Percentiles rank a stretch among this genome's conserved stretches.
These are phyloP conservation scores for Hofmannophila pseudospretella DNA, from an alignment of 2,888 invertebrate species.

Conservation along the genomic window DNA sequence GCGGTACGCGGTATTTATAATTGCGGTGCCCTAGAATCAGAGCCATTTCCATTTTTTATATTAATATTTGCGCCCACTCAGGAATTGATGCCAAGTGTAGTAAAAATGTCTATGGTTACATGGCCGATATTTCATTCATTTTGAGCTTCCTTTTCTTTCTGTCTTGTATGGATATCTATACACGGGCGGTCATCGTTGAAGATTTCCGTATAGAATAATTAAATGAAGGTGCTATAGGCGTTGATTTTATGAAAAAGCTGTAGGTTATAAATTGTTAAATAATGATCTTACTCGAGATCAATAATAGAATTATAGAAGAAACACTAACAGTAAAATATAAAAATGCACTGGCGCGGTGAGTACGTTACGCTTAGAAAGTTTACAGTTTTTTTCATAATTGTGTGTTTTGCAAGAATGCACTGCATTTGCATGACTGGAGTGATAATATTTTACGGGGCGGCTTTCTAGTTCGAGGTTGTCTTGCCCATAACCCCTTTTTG, in stretches of 20 bases:
- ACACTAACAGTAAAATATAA: constrained; percentile 96
- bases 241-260: constrained; percentile 74
- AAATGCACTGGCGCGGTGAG: constrained; percentile 97
- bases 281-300: constrained; percentile 99
- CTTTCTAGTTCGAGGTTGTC: constrained; percentile 35
- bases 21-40: too few relatives aligned
- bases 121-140: constrained; percentile 64
- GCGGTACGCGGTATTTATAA: too few relatives aligned
- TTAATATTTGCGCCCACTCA: neutral
- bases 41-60: neutral
- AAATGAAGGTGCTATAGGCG: constrained; percentile 77
- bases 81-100: constrained; percentile 4
- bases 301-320: constrained; percentile 99
- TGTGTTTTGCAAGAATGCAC: constrained; percentile 38
- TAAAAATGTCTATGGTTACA: constrained; percentile 44
- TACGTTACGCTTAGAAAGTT: constrained; percentile 78
- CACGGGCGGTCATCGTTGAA: constrained; percentile 68
- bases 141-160: constrained; percentile 65
- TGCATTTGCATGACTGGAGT: constrained; percentile 21
- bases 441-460: constrained; percentile 21
- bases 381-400: constrained; percentile 54
- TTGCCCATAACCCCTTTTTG: constrained; percentile 59
- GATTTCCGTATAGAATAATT: constrained; percentile 71
- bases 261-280: constrained; percentile 76
- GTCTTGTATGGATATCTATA: constrained; percentile 62